Evolutionary conservation across 2,888 invertebrate genomes (phyloP).

Genomic region (Acholoe squamosa): DNA sequence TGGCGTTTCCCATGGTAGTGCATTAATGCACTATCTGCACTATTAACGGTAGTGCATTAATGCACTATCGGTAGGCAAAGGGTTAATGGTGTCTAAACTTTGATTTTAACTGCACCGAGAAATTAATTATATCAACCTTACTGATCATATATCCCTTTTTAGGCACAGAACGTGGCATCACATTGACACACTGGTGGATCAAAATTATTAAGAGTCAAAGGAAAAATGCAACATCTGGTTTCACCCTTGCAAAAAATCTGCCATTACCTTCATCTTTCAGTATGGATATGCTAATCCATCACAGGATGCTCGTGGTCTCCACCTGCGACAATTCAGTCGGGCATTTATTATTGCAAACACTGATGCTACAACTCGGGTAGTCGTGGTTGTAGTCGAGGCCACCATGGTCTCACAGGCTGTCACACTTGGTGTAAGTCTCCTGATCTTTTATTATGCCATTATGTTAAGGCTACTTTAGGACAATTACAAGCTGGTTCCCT

Average conservation of each 20-base stretch:
- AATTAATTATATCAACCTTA: neutral
- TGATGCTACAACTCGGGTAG: conserved; percentile 57
- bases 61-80: too few species aligned
- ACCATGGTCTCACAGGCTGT: conserved; percentile 69
- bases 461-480: too few species aligned
- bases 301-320: conserved; percentile 93
- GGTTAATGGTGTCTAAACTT: too few species aligned
- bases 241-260: neutral
- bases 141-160: neutral
- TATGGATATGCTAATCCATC: conserved; percentile 96
- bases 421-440: conserved; percentile 61
- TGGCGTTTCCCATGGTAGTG: too few species aligned
- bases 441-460: too few species aligned
- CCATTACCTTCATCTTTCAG: conserved; percentile 69
- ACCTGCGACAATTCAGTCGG: conserved; percentile 92
- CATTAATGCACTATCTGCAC: too few species aligned
- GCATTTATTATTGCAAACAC: conserved; percentile 91
- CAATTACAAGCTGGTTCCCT: too few species aligned
- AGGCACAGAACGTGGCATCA: too few species aligned
- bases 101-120: too few species aligned
- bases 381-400: conserved; percentile 67
- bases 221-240: neutral
- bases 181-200: neutral
- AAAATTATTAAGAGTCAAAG: neutral
- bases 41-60: too few species aligned